Evolutionary conservation across 1,140 invertebrate genomes (phyloP).

Genomic region (Drosophila suzukii): DNA sequence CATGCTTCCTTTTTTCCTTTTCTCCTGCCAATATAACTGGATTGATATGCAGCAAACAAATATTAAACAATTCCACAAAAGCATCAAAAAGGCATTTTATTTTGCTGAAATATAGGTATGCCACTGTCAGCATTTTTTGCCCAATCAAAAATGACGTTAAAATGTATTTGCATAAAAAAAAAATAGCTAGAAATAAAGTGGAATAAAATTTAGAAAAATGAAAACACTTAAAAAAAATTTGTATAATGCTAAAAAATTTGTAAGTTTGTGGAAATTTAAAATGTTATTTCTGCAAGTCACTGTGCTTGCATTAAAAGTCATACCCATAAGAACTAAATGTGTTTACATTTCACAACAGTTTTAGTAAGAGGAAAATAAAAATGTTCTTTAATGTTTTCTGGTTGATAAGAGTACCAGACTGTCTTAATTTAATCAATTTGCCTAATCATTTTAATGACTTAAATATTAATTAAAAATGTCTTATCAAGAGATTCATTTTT

Average conservation of each 20-base stretch:
- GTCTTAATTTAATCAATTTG: too few species aligned
- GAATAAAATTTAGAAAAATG: not conserved
- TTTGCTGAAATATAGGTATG: not conserved
- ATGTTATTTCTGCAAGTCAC: too few species aligned
- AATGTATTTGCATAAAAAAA: not conserved
- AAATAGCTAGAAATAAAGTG: not conserved
- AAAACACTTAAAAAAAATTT: not conserved
- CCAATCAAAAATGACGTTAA: not conserved
- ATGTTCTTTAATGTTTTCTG: too few species aligned
- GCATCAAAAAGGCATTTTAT: not conserved
- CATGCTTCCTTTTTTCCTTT: not conserved
- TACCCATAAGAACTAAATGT: too few species aligned
- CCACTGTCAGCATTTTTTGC: not conserved
- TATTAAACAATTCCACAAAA: not conserved
- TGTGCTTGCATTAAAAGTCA: too few species aligned
- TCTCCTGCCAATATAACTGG: not conserved
- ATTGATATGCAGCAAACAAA: constrained; percentile 10
- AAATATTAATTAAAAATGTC: too few species aligned
- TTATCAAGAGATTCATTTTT: not conserved
- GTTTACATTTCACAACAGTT: too few species aligned
- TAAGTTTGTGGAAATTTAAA: too few species aligned
- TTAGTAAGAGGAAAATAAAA: too few species aligned
- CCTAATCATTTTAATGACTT: too few species aligned
- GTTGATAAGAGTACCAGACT: too few species aligned
- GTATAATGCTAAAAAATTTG: too few species aligned